Base-by-base conservation (phyloP, 2,797 vertebrate genomes). In the Lagodon rhomboides region DNA sequence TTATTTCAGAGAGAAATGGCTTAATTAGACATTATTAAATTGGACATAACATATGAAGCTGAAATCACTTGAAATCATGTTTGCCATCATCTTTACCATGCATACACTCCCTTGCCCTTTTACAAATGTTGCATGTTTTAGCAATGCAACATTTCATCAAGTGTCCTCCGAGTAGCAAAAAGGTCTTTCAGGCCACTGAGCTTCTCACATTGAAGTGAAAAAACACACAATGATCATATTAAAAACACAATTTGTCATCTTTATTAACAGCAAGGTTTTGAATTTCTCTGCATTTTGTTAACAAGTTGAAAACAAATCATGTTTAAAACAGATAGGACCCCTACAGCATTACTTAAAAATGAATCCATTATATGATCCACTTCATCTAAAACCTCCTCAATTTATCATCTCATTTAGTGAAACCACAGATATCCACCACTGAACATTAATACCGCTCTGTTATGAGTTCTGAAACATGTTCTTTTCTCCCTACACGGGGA, bases 231-330 rank as follows among this genome's bases (percentile, higher is more conserved):
- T 27, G 41, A 72, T 70, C 38, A 46, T 87, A 80, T 79, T 41
- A 96, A 95, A 97, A 97, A 97, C 95, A 95, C 89, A 96, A 95
- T 97, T 96, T 96, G 96, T 96, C 95, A 97, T 97, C 96, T 98
- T 98, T 98, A 98, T 98, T 98, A 96, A 97, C 96, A 97, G 96
- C 94, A 96, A 98, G 93, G 95, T 89, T 87, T 91, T 88, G 83
- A 85, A 81, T 88, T 81, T 87, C 77, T 90, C 83, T 89, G 83
- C 83, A 88, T 91, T 96, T 88, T 88, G 96, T 96, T 95, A 96
- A 97, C 96, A 97, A 97, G 97, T 98, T 97, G 96, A 98, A 98
- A 98, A 98, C 96, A 97, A 95, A 97, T 95, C 93, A 96, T 92
- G 89, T 97, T 95, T 97, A 97, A 96, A 97, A 96, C 96, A 96